These are phyloP conservation scores for Yponomeuta plumbellus DNA, from an alignment of 2,888 invertebrate genomes.

Conservation along the genomic window DNA sequence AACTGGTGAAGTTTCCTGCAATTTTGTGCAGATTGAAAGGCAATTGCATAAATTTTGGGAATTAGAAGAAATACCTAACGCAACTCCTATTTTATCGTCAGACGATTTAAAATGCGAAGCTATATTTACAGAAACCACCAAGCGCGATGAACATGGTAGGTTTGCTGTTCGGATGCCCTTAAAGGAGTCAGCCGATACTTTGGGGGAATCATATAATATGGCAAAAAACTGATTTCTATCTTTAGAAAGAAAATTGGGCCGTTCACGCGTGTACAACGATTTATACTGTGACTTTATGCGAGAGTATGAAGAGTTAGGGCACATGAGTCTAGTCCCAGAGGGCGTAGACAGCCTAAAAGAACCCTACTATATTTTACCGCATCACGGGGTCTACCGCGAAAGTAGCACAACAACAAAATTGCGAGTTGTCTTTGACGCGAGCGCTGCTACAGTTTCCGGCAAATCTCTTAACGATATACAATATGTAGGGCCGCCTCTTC, in stretches of 20 bases:
- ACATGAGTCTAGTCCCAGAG: not conserved
- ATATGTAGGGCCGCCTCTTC: constrained; percentile 22
- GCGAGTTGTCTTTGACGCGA: constrained; percentile 24
- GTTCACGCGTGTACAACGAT: not conserved
- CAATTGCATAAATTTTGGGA: constrained; percentile 24
- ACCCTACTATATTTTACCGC: constrained; percentile 5
- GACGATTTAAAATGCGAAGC: constrained; percentile 20
- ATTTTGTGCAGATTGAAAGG: constrained; percentile 21
- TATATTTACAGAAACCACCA: constrained; percentile 19
- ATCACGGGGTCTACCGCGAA: constrained; percentile 11
- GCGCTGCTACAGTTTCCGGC: constrained; percentile 22
- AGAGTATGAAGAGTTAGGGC: constrained; percentile 2
- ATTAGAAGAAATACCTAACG: constrained; percentile 19
- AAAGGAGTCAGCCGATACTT: not conserved
- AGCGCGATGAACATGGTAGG: constrained; percentile 19
- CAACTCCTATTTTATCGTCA: constrained; percentile 2
- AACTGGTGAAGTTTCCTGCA: constrained; percentile 21
- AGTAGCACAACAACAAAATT: constrained; percentile 3
- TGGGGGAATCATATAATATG: not conserved
- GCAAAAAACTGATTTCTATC: not conserved
- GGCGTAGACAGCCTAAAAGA: not conserved
- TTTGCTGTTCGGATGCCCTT: constrained; percentile 18
- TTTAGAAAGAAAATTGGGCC: not conserved
- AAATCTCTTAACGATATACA: constrained; percentile 27
- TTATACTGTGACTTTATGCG: constrained; percentile 8